Base-by-base conservation (phyloP, 1,140 invertebrate genomes). In the Drosophila lacteicornis region DNA sequence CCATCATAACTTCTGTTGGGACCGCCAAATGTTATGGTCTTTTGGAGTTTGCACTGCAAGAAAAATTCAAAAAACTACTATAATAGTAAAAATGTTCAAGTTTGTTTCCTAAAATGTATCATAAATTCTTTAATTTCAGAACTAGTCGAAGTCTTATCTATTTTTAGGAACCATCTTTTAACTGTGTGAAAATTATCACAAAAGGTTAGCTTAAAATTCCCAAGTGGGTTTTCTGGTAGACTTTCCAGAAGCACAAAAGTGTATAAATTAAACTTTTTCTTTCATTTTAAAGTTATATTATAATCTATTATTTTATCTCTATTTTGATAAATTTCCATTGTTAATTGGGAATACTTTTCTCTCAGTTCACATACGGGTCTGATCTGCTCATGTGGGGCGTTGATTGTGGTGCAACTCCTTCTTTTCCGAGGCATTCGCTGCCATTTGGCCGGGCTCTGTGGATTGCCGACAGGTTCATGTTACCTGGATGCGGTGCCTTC, bases 1-100 rank as follows among this genome's bases (percentile, higher is more conserved):
- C 68, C 81, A 85, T 90, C 86, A 86, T 90, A 91, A 90, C 85
- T 91, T 90, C 86, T 90, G 86, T 90, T 88, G 86, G 69, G 80
- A 61, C 84, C 80, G 77, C 66, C 57, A 47, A 59, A 63, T 49
- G 49, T 69, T 79, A 40, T 57, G 63, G 43, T 62, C 59, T 19
- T 46, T 15, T 43, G 19, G 22, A 36, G 17, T 4, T 12, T 30
- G 19, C 47, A 70, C 67, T 68, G 63, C 0, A 22, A 47, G 4
- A 66, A 69, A 47, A 11, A 9, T 43, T 45, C 55, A 0, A 8
- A 0, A 19, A 8, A 19, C 0, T 19, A 8, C 17, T 5, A 12
- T 12, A 4, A 4, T 4, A n/a, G 2, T 17, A 50, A 17, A 51
- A 51, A 6, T 17, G 0, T 17, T 33, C 0, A 9, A 9, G 15